Base-by-base conservation (phyloP, 2,797 vertebrate species). In the Bradypus variegatus region DNA sequence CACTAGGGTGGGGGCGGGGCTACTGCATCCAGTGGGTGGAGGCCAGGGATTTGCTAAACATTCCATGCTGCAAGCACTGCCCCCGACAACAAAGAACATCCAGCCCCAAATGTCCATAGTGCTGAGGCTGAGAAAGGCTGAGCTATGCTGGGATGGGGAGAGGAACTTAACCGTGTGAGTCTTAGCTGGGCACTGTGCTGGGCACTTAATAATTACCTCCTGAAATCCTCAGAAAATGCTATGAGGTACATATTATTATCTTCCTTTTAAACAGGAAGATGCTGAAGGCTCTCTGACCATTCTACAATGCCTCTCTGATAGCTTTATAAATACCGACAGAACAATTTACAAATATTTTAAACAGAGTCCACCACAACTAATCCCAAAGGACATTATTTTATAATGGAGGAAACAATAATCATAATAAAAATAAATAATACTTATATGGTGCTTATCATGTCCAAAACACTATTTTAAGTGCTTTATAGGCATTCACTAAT, bases 381-480 rank as follows among this genome's bases (percentile, higher is more conserved):
- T 70, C 50, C 55, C 48, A 85, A 78, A 92, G 64, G 45, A 60
- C 5, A 64, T 10, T 55, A 41, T 60, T 77, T 86, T 73, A 38
- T 12, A 48, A 80, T 91, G 76, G 15, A 65, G 1, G 14, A 69
- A 76, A 11, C 5, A 6, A 48, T 2, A 11, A 23, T 38, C 70
- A n/a, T 16, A 73, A 25, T 0, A 29, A 3, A 3, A 41, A 3
- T 5, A 41, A 38, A 38, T 12, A 23, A 53, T n/a, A 75, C 33
- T 53, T 58, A 27, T 0, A 50, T 0, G 3, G 38, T 31, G 27
- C 29, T 45, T 4, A 15, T 21, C 5, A 0, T 4, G 14, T 33
- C 41, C 62, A 21, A 4, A 10, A 50, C 27, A 2, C 23, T 11
- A 1, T 64, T 69, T 36, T 29, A 31, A 70, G 38, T 27, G 48